Conservation (phyloP, 2,113 vertebrate genomes). For the Odobenus rosmarus region DNA sequence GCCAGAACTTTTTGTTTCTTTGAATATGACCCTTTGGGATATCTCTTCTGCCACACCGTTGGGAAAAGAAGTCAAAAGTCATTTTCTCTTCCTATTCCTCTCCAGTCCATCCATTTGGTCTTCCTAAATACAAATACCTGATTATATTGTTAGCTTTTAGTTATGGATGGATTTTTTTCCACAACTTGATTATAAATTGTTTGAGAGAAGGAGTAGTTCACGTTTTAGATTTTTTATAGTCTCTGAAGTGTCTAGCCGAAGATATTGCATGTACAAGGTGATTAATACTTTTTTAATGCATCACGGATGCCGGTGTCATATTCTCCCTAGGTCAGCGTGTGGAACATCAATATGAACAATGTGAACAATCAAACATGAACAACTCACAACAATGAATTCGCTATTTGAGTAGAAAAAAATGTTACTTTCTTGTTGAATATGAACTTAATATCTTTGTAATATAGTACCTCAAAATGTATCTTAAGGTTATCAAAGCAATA, state of each 20-base stretch:
- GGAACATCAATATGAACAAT: neutral
- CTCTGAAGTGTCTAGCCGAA: neutral
- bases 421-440: neutral
- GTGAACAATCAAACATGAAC: neutral
- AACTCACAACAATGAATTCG: neutral
- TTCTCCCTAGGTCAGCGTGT: neutral
- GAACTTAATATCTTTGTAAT: constrained; percentile 30
- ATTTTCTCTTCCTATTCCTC: neutral
- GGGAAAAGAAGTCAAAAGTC: neutral
- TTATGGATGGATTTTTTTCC: neutral
- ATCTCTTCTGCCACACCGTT: neutral
- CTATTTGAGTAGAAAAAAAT: neutral
- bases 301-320: neutral
- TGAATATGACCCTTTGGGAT: neutral
- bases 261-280: neutral
- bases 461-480: neutral
- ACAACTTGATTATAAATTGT: neutral
- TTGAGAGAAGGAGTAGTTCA: neutral
- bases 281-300: neutral
- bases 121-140: neutral
- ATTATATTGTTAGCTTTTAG: constrained; percentile 13
- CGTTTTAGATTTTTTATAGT: neutral
- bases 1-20: neutral
- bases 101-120: neutral
- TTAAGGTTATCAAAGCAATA: neutral